Conservation (phyloP, 2,797 vertebrate species). For the Eulemur coronatus region DNA sequence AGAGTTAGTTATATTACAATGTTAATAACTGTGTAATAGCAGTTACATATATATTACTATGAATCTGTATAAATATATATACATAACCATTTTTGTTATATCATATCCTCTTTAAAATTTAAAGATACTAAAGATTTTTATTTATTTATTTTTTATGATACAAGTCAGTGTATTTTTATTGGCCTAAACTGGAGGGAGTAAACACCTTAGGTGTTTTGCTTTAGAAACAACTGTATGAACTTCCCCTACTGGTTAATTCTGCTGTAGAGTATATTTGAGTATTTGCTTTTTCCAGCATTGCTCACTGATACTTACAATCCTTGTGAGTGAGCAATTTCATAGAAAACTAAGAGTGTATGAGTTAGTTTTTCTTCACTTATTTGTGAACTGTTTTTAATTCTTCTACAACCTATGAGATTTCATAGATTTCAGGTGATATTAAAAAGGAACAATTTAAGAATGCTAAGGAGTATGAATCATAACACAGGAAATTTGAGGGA, state of each 20-base stretch:
- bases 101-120: background rate
- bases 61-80: background rate
- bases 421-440: background rate
- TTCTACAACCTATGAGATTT: background rate
- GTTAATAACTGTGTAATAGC: background rate
- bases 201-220: slow-evolving; percentile 61
- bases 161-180: slow-evolving; percentile 64
- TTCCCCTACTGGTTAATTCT: background rate
- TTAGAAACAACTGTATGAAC: slow-evolving; percentile 64
- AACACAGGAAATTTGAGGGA: background rate
- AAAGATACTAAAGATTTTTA: background rate
- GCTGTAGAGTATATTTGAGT: background rate
- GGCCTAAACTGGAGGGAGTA: slow-evolving; percentile 26
- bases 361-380: background rate
- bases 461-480: background rate
- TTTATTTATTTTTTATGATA: slow-evolving; percentile 7
- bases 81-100: background rate
- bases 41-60: background rate
- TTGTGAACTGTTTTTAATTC: slow-evolving; percentile 6
- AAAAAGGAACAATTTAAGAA: background rate
- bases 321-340: background rate
- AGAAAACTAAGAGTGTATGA: background rate
- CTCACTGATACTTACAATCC: background rate
- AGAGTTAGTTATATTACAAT: too few species aligned
- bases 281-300: background rate